Evolutionary conservation across 2,888 invertebrate species (phyloP).

Genomic region (Spilarctia lutea): DNA sequence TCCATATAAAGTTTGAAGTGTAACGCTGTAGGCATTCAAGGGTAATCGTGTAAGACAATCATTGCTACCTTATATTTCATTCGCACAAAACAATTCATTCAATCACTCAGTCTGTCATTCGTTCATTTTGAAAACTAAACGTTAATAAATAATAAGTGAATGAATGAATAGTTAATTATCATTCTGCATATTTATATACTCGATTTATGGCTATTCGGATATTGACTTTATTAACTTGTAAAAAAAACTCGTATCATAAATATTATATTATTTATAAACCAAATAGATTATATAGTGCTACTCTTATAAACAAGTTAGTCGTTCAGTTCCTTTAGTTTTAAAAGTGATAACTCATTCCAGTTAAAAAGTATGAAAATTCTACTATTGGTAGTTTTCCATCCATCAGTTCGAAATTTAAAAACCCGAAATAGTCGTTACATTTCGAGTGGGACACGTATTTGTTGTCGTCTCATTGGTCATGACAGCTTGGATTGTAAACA

Average conservation of each 20-base stretch:
- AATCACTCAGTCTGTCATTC: slow-evolving; percentile 31
- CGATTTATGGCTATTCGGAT: slow-evolving; percentile 40
- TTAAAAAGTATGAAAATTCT: background rate
- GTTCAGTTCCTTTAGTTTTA: background rate
- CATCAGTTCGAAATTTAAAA: background rate
- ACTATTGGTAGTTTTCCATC: background rate
- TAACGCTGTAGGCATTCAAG: slow-evolving; percentile 40
- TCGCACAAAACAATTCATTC: slow-evolving; percentile 44
- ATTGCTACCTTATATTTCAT: slow-evolving; percentile 40
- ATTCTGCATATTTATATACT: slow-evolving; percentile 33
- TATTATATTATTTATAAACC: background rate
- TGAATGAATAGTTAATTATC: slow-evolving; percentile 9
- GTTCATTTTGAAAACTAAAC: background rate
- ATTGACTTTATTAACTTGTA: slow-evolving; percentile 42
- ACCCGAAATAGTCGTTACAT: background rate
- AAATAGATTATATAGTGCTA: background rate
- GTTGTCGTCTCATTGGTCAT: background rate
- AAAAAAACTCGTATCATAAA: background rate
- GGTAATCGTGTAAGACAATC: slow-evolving; percentile 50
- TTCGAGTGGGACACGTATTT: background rate
- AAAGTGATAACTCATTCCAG: background rate
- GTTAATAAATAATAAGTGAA: slow-evolving; percentile 1
- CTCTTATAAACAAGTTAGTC: background rate
- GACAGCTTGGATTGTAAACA: no score
- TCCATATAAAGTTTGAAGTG: slow-evolving; percentile 25